Conservation (phyloP, 2,888 invertebrate genomes). For the Trachelus troglodyta region DNA sequence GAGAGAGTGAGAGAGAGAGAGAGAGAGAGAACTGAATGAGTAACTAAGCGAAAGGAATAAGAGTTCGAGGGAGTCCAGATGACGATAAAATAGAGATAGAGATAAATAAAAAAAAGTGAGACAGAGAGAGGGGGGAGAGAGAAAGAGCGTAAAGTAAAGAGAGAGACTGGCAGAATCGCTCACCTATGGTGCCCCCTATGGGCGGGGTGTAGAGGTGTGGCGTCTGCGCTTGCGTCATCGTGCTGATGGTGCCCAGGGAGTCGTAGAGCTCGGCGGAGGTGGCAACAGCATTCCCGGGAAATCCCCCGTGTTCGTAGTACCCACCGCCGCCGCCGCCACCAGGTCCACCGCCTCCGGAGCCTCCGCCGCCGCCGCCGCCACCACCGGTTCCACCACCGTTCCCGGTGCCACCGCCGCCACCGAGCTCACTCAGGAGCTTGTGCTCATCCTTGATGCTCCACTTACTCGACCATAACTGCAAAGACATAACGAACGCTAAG, state of each 20-base stretch:
- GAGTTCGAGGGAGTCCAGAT: neutral
- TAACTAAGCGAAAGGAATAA: constrained; percentile 1
- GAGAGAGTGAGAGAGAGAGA: too few relatives aligned
- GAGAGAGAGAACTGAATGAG: neutral
- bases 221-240: constrained; percentile 79
- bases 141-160: constrained; percentile 35
- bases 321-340: constrained; percentile 66
- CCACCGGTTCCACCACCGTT: constrained; percentile 57
- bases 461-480: constrained; percentile 85
- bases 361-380: constrained; percentile 64
- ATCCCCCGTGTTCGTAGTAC: constrained; percentile 65
- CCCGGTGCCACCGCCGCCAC: constrained; percentile 70
- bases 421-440: constrained; percentile 86
- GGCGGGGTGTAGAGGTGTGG: constrained; percentile 83
- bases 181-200: constrained; percentile 77
- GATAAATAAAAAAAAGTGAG: constrained; percentile 9
- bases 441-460: constrained; percentile 94
- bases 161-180: constrained; percentile 47
- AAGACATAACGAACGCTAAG: constrained; percentile 6
- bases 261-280: constrained; percentile 75
- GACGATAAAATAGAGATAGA: neutral
- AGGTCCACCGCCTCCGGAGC: constrained; percentile 67
- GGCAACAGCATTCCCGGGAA: constrained; percentile 64
- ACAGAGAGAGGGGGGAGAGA: neutral
- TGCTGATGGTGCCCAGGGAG: constrained; percentile 78